Evolutionary conservation across 2,113 vertebrate species (phyloP).

Genomic region (Odobenus rosmarus): DNA sequence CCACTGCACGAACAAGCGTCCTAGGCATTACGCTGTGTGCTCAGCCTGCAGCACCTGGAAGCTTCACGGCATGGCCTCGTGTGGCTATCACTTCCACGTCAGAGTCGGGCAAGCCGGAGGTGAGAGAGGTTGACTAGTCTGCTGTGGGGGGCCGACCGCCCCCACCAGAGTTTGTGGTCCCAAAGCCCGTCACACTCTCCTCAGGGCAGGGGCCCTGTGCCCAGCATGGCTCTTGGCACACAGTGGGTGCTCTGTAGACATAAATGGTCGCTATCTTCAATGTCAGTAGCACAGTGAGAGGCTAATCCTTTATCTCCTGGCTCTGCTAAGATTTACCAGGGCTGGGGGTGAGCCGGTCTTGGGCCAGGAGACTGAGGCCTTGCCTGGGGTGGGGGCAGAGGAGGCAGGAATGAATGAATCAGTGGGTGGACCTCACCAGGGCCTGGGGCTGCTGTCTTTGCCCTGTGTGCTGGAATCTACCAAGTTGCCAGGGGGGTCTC

Average conservation of each 20-base stretch:
- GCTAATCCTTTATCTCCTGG: neutral
- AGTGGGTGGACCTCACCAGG: neutral
- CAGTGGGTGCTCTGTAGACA: fast-evolving
- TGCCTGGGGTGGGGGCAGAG: neutral
- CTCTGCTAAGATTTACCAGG: neutral
- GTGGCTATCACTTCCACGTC: neutral
- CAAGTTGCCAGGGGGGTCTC: neutral
- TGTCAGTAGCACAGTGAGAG: neutral
- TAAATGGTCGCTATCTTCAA: neutral
- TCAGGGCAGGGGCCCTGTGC: neutral
- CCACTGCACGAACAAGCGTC: fast-evolving
- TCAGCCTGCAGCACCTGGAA: fast-evolving
- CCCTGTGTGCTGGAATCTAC: neutral
- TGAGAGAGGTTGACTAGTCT: fast-evolving
- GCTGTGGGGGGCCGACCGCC: fast-evolving
- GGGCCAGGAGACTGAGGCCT: neutral
- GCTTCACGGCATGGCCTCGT: neutral
- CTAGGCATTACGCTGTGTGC: neutral
- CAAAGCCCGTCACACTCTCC: neutral
- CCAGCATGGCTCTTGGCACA: neutral
- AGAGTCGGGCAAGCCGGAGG: neutral
- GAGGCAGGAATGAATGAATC: neutral
- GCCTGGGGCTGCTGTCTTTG: neutral
- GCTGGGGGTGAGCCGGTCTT: neutral
- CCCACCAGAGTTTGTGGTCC: neutral